Evolutionary conservation across 1,140 invertebrate species (phyloP), one percentile per base, ranked within the genome.

Genomic region (Himalopsyche phryganea): DNA sequence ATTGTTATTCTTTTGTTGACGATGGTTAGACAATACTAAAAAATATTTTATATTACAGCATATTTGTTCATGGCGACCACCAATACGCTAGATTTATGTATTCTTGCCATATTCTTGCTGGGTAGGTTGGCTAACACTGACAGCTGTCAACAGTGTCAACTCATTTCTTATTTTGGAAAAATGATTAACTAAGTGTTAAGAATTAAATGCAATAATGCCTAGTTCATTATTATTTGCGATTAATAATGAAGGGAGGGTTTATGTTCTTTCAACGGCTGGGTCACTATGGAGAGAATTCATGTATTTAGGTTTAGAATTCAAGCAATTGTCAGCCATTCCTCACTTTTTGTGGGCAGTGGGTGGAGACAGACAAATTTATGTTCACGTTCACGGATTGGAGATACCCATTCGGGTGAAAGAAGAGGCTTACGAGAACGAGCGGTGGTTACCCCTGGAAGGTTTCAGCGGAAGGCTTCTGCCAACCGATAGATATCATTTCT

Each of bases 351-450:
- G 93, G 93, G 92, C 91, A 1, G 86, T 96, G 41, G 92, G 93
- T 41, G 89, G 92, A 1, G 92, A 96, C 72, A 84, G 93, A 60
- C 92, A 95, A 74, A 86, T 94, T 38, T 95, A 96, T 73, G 84
- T 95, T 1, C 92, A 91, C 72, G 90, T 95, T 14, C 87, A 92
- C 69, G 88, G 88, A 1, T 76, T 91, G 35, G 92, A 95, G 74
- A 87, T 95, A 68, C 92, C 93, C 0, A 95, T 96, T 56, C 78
- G 91, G 59, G 88, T 94, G 0, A 87, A 88, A 71, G 92, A 94
- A 76, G 90, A 93, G 72, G 86, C 90, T 4, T 96, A 90, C 73
- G 92, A 96, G 77, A 96, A 96, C 76, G 90, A 96, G 82, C 80
- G 92, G 58, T 96, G 93, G 93, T 80, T 91, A 56, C 92, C 92